These are phyloP conservation scores for Palloptera scutellata DNA, from an alignment of 2,888 invertebrate species.

Conservation along the genomic window DNA sequence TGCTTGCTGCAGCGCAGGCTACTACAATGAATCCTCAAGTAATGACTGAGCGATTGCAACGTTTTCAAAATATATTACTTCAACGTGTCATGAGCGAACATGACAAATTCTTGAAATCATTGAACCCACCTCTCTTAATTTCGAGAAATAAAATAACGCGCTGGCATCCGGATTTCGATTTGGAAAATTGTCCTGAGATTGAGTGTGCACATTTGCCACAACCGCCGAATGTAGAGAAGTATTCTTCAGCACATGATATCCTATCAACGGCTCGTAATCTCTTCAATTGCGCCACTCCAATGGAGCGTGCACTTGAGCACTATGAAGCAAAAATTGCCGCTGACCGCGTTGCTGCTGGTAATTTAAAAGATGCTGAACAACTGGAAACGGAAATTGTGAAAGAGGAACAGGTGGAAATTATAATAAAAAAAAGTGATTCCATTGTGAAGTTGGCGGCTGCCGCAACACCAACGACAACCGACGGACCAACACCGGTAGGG, in stretches of 20 bases:
- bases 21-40: constrained; percentile 77
- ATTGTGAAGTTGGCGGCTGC: not conserved
- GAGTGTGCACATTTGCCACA: constrained; percentile 76
- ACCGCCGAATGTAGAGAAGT: constrained; percentile 75
- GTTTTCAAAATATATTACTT: constrained; percentile 76
- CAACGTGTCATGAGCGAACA: constrained; percentile 79
- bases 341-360: constrained; percentile 41
- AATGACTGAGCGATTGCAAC: constrained; percentile 74
- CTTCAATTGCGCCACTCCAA: constrained; percentile 79
- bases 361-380: constrained; percentile 33
- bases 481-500: not conserved
- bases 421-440: not conserved
- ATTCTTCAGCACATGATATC: constrained; percentile 83
- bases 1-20: constrained; percentile 66
- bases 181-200: constrained; percentile 83
- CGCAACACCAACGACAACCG: no score
- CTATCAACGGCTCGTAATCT: constrained; percentile 78
- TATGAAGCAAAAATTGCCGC: constrained; percentile 65
- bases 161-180: constrained; percentile 92
- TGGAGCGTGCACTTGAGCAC: constrained; percentile 79
- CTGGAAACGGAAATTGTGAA: constrained; percentile 15
- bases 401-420: not conserved
- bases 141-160: constrained; percentile 78
- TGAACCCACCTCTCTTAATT: constrained; percentile 82
- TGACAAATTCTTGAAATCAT: constrained; percentile 74